Percentiles rank a stretch among this genome's conserved stretches.
These are phyloP conservation scores for Alligator mississippiensis DNA, from an alignment of 2,113 vertebrate species.

Conservation along the genomic window DNA sequence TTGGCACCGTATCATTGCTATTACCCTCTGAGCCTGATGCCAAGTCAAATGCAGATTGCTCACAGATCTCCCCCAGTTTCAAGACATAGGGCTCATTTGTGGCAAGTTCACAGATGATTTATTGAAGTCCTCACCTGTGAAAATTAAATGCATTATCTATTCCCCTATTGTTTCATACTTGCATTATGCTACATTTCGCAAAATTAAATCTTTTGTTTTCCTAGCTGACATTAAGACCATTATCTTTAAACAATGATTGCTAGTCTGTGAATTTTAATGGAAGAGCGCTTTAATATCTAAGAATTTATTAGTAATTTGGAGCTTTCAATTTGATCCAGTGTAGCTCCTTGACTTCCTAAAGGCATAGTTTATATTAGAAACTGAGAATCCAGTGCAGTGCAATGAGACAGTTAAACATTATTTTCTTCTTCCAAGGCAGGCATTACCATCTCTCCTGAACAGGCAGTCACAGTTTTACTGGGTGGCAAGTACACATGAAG, in stretches of 20 bases:
- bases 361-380: neutral
- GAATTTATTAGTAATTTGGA: conserved; percentile 27
- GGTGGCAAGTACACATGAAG: neutral
- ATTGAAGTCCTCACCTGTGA: conserved; percentile 51
- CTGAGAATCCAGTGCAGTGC: neutral
- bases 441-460: neutral
- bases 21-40: neutral
- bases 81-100: conserved; percentile 39
- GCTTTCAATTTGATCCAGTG: conserved; percentile 3
- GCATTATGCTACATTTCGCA: conserved; percentile 27
- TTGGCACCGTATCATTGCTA: neutral
- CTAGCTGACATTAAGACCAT: conserved; percentile 45
- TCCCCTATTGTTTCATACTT: conserved; percentile 40
- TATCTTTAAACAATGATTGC: conserved; percentile 63
- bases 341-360: conserved; percentile 1
- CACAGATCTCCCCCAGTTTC: conserved; percentile 8
- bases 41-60: conserved; percentile 2
- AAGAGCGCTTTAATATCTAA: conserved; percentile 15
- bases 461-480: neutral
- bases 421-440: neutral
- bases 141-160: conserved; percentile 48
- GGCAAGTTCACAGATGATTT: conserved; percentile 45
- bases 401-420: neutral
- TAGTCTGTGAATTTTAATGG: conserved; percentile 60
- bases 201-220: conserved; percentile 73